Evolutionary conservation across 2,797 vertebrate genomes (phyloP).

Genomic region (Picus viridis): DNA sequence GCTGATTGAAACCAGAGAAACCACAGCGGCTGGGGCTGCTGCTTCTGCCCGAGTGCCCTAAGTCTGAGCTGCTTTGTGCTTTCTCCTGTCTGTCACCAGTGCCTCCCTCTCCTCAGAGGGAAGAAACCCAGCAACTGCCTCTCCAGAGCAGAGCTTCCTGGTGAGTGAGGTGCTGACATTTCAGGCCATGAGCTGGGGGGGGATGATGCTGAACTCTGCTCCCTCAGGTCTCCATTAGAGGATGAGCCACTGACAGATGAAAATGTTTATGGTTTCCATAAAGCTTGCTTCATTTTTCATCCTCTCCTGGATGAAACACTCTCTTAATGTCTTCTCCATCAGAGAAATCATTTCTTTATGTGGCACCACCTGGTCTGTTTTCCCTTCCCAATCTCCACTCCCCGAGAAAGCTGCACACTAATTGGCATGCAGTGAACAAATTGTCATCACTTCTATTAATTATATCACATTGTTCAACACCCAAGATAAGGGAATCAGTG

Average conservation of each 20-base stretch:
- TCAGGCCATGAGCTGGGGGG: fast-evolving
- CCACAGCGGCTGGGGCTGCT: neutral
- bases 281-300: neutral
- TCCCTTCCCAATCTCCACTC: neutral
- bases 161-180: neutral
- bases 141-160: neutral
- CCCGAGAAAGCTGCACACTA: neutral
- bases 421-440: constrained; percentile 14
- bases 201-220: neutral
- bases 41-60: neutral
- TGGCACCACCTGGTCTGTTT: neutral
- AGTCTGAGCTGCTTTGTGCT: neutral
- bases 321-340: neutral
- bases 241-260: neutral
- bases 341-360: neutral
- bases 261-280: neutral
- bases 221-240: neutral
- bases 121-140: neutral
- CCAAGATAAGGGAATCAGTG: neutral
- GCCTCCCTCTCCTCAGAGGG: neutral
- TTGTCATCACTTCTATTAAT: constrained; percentile 14
- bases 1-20: constrained; percentile 7
- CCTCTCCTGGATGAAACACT: neutral
- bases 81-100: neutral
- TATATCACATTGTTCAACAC: neutral